phyloP scores from a whole-genome alignment of 2,888 invertebrate species.

The Ophion slaviceki region DNA sequence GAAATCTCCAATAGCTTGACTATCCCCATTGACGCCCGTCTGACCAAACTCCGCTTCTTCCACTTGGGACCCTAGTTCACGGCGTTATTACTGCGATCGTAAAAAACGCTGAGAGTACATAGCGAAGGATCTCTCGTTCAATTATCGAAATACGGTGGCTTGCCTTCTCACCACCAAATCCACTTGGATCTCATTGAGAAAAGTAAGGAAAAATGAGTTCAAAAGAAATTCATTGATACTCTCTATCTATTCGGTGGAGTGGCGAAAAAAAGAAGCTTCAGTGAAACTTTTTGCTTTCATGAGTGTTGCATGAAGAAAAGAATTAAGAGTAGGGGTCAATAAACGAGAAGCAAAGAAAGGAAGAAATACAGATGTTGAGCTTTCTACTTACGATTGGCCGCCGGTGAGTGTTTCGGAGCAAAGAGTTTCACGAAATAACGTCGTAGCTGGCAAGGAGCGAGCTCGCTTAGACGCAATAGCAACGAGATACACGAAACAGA shows the following conservation, averaged over 20 bases:
- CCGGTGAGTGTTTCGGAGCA: background rate
- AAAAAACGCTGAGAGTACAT: slow-evolving; percentile 19
- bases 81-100: slow-evolving; percentile 34
- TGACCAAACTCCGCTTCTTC: slow-evolving; percentile 50
- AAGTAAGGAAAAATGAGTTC: background rate
- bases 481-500: slow-evolving; percentile 49
- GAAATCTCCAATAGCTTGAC: slow-evolving; percentile 64
- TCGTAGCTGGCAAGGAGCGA: slow-evolving; percentile 14
- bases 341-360: background rate
- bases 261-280: background rate
- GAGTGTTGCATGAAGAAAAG: background rate
- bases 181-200: slow-evolving; percentile 4
- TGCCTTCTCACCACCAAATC: background rate
- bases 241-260: background rate
- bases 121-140: background rate
- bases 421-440: slow-evolving; percentile 26
- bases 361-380: background rate
- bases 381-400: slow-evolving; percentile 36
- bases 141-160: slow-evolving; percentile 21
- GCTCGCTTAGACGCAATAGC: slow-evolving; percentile 14
- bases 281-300: background rate
- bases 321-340: background rate
- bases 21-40: slow-evolving; percentile 52
- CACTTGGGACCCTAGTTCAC: slow-evolving; percentile 35
- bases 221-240: background rate